Percentiles rank a stretch among this genome's conserved stretches.
These are phyloP conservation scores for Catocala fraxini DNA, from an alignment of 2,888 invertebrate genomes.

Conservation along the genomic window DNA sequence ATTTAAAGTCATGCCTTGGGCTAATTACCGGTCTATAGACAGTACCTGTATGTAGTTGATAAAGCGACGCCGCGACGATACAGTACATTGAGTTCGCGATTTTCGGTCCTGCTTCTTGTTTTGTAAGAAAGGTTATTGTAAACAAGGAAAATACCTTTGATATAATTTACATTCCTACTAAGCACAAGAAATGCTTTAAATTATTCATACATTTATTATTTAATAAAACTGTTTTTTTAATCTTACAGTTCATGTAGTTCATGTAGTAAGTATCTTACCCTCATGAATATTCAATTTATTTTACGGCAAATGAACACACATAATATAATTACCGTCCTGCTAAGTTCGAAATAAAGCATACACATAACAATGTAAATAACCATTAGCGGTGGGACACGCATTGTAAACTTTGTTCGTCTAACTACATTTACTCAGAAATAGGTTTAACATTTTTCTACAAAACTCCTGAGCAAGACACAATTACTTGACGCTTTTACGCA, in stretches of 20 bases:
- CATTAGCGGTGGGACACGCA: constrained; percentile 9
- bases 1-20: no score
- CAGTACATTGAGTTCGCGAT: no score
- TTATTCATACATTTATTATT: background rate
- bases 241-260: background rate
- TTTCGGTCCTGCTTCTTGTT: no score
- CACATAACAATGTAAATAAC: constrained; percentile 6
- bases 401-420: constrained; percentile 12
- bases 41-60: no score
- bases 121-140: no score
- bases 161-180: no score
- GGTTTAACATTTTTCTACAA: constrained; percentile 10
- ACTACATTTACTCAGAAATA: constrained; percentile 9
- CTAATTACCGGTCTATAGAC: no score
- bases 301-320: background rate
- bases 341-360: constrained; percentile 10
- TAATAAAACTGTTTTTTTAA: background rate
- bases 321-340: background rate
- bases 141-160: no score
- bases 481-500: constrained; percentile 10
- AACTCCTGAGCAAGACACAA: constrained; percentile 20
- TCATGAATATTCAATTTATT: constrained; percentile 6
- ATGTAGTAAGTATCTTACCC: no score
- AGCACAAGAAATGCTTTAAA: no score
- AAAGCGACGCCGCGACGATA: no score